Evolutionary conservation across 2,888 invertebrate genomes (phyloP), one percentile per base, ranked within the genome.

Genomic region (Plemyria rubiginata): DNA sequence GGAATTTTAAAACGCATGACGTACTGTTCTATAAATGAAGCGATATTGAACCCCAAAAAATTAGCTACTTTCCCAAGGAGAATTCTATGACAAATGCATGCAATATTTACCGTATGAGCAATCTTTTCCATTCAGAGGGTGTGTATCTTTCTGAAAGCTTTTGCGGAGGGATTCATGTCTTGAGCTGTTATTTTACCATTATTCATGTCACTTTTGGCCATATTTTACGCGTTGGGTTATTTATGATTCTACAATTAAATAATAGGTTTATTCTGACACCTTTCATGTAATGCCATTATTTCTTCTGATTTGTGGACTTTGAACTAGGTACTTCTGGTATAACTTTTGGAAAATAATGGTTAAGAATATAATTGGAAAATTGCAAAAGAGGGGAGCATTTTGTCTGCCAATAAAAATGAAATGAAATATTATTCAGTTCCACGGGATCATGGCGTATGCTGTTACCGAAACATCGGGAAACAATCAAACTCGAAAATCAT

Each of bases 91-190:
- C 45, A 52, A 28, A 38, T 36, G 7, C 32, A 13, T 41, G 22
- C 43, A 60, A 43, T 54, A 54, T 49, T 49, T 54, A 54, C 54
- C 43, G 53, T 36, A 36, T 32, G 45, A 58, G 40, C 46, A 53
- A 53, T 38, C 36, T 36, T 16, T 29, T 58, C 8, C 13, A 43
- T 43, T 41, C 28, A 28, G 13, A 54, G 49, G 41, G 32, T 54
- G 36, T 46, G 32, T 50, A 43, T 43, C 40, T 49, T 52, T 36
- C 45, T 70, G 67, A 70, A 66, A 68, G 68, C 66, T 67, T 66
- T 54, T 22, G 66, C 22, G 54, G 63, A 70, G 11, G 49, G 69
- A 70, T 67, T 38, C 55, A 55, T 58, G 65, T 58, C 63, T 62
- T 40, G 36, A 16, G 11, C 55, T 65, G 59, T 65, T 69, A 50